Base-by-base conservation (phyloP, 2,797 vertebrate species). In the Periparus ater region DNA sequence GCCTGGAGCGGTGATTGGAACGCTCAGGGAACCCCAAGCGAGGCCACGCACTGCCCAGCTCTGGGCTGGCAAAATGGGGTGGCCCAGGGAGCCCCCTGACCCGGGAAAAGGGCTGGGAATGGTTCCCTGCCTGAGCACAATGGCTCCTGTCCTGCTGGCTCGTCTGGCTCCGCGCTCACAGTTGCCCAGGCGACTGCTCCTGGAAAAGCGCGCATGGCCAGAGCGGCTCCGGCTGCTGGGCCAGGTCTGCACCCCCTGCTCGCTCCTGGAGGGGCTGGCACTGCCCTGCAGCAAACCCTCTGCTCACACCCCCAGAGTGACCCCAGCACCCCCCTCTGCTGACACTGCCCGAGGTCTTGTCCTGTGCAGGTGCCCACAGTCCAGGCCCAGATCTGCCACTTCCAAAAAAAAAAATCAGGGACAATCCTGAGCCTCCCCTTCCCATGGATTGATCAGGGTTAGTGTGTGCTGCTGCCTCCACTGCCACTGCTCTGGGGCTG, bases 131-230 rank as follows among this genome's bases (percentile, higher is more conserved):
- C 4, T 0, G 15, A 94, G 75, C 63, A 84, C 93, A 92, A 82
- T 51, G 80, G 70, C 74, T 96, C 80, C 84, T 55, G 58, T 30
- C 40, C 81, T 32, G 77, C 16, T 23, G 74, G 76, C 77, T 96
- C 23, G 9, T 20, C 77, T 42, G 86, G 72, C 84, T 93, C 75
- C 0, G 5, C 1, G 25, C 90, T 95, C 71, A 1, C 92, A 92
- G 92, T 92, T 96, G 91, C 94, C 95, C 94, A 15, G 96, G 92
- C 55, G 95, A 95, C 95, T 96, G 96, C 81, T 89, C 13, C 34
- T 11, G 86, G 89, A 87, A 10, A 40, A 91, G 21, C 7, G 5
- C 40, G 66, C 95, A 93, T 48, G 95, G 93, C 90, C 44, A 1
- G 54, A 26, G 27, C 17, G 68, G 80, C 85, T 89, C 38, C 2